Conservation (phyloP, 2,797 vertebrate species). For the Hydrocynus forskahlii region DNA sequence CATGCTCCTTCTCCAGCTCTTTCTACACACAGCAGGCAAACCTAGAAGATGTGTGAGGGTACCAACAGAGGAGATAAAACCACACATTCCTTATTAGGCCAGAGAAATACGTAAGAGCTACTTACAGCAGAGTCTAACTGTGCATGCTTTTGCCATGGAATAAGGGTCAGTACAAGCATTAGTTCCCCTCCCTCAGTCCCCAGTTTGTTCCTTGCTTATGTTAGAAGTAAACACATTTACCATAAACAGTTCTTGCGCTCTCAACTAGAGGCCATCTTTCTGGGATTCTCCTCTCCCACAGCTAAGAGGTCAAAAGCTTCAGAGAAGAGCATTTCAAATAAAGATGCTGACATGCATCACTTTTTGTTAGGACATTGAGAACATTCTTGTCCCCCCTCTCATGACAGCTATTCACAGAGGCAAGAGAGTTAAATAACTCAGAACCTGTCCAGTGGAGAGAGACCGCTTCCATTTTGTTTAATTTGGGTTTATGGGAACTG, state of each 20-base stretch:
- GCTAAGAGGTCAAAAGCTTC: slow-evolving; percentile 58
- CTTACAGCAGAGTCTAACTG: not conserved
- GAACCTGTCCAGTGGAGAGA: slow-evolving; percentile 48
- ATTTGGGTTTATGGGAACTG: slow-evolving; percentile 57
- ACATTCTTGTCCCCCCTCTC: slow-evolving; percentile 59
- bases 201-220: slow-evolving; percentile 41
- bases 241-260: slow-evolving; percentile 58
- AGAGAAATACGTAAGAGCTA: not conserved
- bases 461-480: slow-evolving; percentile 52
- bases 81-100: slow-evolving; percentile 42
- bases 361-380: slow-evolving; percentile 55
- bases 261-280: slow-evolving; percentile 53
- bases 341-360: slow-evolving; percentile 55
- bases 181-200: slow-evolving; percentile 4
- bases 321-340: slow-evolving; percentile 59
- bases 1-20: not conserved
- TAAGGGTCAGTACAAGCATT: slow-evolving; percentile 26
- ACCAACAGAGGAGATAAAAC: slow-evolving; percentile 17
- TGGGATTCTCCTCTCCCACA: slow-evolving; percentile 47
- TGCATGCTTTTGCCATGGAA: slow-evolving; percentile 26
- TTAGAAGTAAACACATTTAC: slow-evolving; percentile 52
- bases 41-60: not conserved
- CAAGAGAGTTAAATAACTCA: slow-evolving; percentile 45
- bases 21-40: not conserved
- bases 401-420: slow-evolving; percentile 53